Evolutionary conservation across 1,140 invertebrate genomes (phyloP).

Genomic region (Chironomus striatipennis): DNA sequence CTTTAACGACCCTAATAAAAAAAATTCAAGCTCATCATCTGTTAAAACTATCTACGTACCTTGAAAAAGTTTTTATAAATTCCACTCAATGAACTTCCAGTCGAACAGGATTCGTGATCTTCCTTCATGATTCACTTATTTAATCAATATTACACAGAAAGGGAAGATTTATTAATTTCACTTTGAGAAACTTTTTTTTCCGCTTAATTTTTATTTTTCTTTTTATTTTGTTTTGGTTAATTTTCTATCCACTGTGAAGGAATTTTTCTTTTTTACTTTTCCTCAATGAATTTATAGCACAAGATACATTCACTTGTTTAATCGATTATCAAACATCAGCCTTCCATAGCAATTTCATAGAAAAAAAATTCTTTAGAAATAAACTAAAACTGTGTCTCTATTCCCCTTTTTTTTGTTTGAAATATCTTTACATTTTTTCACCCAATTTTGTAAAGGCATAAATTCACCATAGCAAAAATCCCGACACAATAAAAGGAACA

Average conservation of each 20-base stretch:
- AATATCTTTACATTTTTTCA: neutral
- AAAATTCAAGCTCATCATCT: neutral
- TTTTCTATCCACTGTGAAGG: neutral
- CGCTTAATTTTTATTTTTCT: neutral
- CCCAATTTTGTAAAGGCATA: slow-evolving; percentile 8
- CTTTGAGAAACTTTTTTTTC: no score
- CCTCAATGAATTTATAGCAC: neutral
- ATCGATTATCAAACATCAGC: neutral
- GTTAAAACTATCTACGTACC: slow-evolving; percentile 1
- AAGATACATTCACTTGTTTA: neutral
- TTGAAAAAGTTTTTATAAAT: slow-evolving; percentile 24
- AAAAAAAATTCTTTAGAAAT: neutral
- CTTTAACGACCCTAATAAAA: neutral
- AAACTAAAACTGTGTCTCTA: neutral
- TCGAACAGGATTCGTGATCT: neutral
- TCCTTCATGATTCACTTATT: neutral
- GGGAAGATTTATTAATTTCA: neutral
- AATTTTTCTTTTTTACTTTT: neutral
- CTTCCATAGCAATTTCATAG: neutral
- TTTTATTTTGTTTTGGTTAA: neutral
- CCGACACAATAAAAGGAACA: neutral
- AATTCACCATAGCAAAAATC: slow-evolving; percentile 13
- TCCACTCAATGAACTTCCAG: slow-evolving; percentile 24
- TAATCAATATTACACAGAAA: neutral
- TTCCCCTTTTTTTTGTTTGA: neutral